Evolutionary conservation across 2,888 invertebrate species (phyloP), one percentile per base, ranked within the genome.

Genomic region (Eumacrocentrus americanus): DNA sequence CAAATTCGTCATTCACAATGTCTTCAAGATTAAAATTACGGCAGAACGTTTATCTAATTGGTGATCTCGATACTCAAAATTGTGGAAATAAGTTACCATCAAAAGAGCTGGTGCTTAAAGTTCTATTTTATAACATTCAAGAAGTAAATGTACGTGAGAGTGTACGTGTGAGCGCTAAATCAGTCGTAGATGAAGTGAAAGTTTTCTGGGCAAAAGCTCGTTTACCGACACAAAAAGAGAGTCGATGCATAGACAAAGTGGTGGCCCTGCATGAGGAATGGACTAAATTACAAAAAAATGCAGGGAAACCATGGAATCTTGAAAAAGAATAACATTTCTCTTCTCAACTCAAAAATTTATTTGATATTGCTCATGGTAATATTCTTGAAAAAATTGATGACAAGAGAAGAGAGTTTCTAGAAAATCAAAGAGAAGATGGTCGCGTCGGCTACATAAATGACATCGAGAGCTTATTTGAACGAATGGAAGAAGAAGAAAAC

Each of bases 71-170:
- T n/a, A n/a, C n/a, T n/a, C n/a, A n/a, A n/a, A n/a, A n/a, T n/a
- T n/a, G n/a, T 55, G 67, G 64, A 48, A 65, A 67, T 50, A 64
- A 66, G 61, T 65, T 68, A 34, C 68, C 68, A 34, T 62, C 63
- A 46, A 66, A 55, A 50, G 44, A 63, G 29, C 66, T 67, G 63
- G 66, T 58, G 52, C 59, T 68, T 4, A 66, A 63, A 63, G 62
- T 67, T 44, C 42, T 69, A 22, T 63, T 70, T 64, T 65, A 61
- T 42, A 64, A 64, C 52, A 20, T 63, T 47, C 64, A 59, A 29
- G 42, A 60, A 22, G 40, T 67, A 16, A 67, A 65, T 40, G 38
- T 52, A 29, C 3, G 3, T 3, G n/a, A n/a, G n/a, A 63, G 44
- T 58, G 44, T 63, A 54, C 64, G 65, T 14, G 58, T 59, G 16